Base-by-base conservation (phyloP, 2,888 invertebrate genomes). In the Lypha dubia region DNA sequence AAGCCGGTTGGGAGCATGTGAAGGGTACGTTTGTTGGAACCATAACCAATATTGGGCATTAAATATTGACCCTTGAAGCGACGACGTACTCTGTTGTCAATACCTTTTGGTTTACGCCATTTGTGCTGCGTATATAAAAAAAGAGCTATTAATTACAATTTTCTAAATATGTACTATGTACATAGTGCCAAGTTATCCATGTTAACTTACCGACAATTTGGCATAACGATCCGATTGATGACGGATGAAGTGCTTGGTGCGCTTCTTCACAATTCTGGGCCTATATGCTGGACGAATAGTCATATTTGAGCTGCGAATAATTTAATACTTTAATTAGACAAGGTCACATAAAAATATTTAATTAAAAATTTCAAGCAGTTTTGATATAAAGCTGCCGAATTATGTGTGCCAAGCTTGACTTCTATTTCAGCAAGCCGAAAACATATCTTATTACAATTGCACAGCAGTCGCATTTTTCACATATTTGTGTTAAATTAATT, bases 31-130 rank as follows among this genome's bases (percentile, higher is more conserved):
- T 96, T 96, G 93, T 96, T 97, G 89, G 98, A 98, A 88, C 99
- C 99, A 92, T 99, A 99, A 95, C 99, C 99, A 93, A 99, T 98
- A 92, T 96, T 98, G 87, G 99, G 99, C 99, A 99, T 99, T 94
- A 97, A 94, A 92, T 96, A 98, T 92, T 99, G 99, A 38, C 99
- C 99, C 96, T 99, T 99, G 94, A 99, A 99, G 89, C 99, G 95
- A 92, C 99, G 96, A 89, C 99, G 96, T 65, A 99, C 99, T 93
- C 99, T 95, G 95, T 99, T 99, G 94, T 99, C 99, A 93, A 99
- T 99, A 98, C 99, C 99, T 94, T 99, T 99, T 22, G 99, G 99
- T 94, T 99, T 99, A 92, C 99, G 96, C 99, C 99, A 99, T 95
- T 97, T 98, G 88, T 96, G 95, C 97, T 97, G 85, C 83, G 68